A percentile compares a stretch with the other conserved stretches of the same genome.
These are phyloP conservation scores for Cheilosia urbana DNA, from an alignment of 2,888 invertebrate genomes.

Conservation along the genomic window DNA sequence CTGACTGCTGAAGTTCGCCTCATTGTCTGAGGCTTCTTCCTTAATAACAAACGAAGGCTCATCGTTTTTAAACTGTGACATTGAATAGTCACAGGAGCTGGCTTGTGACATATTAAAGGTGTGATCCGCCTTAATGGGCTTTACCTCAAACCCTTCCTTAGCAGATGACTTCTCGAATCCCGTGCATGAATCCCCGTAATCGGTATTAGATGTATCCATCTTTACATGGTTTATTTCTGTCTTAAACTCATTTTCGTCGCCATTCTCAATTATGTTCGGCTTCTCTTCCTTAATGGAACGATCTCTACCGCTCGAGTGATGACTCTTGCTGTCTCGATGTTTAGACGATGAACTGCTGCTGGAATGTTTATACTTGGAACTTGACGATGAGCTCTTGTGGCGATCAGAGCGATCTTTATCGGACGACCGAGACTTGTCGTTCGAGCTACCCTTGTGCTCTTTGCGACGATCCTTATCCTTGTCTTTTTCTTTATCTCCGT, in stretches of 20 bases:
- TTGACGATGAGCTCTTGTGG: conserved; percentile 81
- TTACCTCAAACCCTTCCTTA: conserved; percentile 79
- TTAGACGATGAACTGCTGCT: conserved; percentile 80
- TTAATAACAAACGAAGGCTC: conserved; percentile 83
- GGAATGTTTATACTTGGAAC: conserved; percentile 83
- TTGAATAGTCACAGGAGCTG: conserved; percentile 89
- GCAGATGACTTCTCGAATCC: conserved; percentile 74
- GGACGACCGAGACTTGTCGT: conserved; percentile 75
- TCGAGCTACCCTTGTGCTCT: conserved; percentile 82
- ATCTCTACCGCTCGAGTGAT: conserved; percentile 80
- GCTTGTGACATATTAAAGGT: conserved; percentile 85
- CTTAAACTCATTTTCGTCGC: conserved; percentile 69
- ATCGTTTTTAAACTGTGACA: conserved; percentile 87
- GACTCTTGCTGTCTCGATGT: conserved; percentile 78
- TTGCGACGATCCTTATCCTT: conserved; percentile 80
- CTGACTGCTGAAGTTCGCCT: conserved; percentile 75
- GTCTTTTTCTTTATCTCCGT: conserved; percentile 48
- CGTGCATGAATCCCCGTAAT: conserved; percentile 79
- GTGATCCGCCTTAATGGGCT: conserved; percentile 79
- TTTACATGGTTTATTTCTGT: conserved; percentile 53
- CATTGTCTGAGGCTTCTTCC: conserved; percentile 81
- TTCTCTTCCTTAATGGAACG: conserved; percentile 79
- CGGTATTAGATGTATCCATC: conserved; percentile 72
- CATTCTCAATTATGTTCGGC: conserved; percentile 76
- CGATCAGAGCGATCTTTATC: conserved; percentile 76